phyloP scores from a whole-genome alignment of 2,797 vertebrate species.

The Tolypeutes matacus region DNA sequence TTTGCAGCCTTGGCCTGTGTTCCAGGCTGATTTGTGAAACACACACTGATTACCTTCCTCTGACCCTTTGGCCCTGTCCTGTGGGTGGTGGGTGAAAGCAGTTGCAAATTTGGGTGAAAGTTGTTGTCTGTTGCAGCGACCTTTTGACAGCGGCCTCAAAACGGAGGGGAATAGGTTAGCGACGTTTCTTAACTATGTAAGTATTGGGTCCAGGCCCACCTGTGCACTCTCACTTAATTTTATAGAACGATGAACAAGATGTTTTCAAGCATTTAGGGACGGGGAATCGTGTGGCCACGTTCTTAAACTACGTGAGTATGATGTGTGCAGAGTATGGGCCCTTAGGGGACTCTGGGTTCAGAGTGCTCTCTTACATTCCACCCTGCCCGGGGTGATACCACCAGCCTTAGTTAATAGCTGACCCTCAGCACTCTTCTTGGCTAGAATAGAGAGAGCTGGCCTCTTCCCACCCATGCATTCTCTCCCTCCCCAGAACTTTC shows the following conservation, averaged over 20 bases:
- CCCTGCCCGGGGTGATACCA: not conserved
- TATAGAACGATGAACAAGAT: conserved; percentile 99
- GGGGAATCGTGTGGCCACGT: conserved; percentile 99
- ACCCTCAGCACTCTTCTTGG: not conserved
- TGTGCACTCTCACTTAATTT: conserved; percentile 95
- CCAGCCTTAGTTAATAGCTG: not conserved
- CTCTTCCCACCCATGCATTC: not conserved
- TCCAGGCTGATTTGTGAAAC: not conserved
- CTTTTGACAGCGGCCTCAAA: conserved; percentile 97
- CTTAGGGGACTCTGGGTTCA: conserved; percentile 28
- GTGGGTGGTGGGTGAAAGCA: conserved; percentile 62
- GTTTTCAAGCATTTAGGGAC: conserved; percentile 99
- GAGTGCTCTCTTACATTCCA: not conserved
- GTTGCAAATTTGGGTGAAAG: conserved; percentile 89
- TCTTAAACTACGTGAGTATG: conserved; percentile 99
- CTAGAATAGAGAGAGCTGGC: not conserved
- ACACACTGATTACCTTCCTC: not conserved
- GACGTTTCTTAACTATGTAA: conserved; percentile 99
- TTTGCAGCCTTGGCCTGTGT: not conserved
- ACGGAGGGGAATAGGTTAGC: conserved; percentile 99
- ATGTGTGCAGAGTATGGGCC: conserved; percentile 62
- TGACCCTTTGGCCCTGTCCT: not conserved
- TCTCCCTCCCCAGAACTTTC: not conserved
- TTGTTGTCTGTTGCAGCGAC: conserved; percentile 98
- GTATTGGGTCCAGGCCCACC: conserved; percentile 91